phyloP scores from a whole-genome alignment of 2,888 invertebrate genomes.

The Tromatobia lineatoria region DNA sequence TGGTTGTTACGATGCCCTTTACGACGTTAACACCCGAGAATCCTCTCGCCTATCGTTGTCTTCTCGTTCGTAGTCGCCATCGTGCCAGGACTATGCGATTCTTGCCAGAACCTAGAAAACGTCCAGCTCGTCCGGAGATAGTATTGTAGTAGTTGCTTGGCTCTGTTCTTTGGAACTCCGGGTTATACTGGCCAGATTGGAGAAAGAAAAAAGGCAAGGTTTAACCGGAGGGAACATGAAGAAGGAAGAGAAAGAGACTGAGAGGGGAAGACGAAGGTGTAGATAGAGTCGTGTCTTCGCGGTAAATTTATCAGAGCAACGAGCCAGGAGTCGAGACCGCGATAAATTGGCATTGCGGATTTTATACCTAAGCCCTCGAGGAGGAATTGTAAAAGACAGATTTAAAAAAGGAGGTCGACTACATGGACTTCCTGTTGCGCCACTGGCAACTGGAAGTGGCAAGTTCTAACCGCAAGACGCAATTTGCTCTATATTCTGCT shows the following conservation, averaged over 20 bases:
- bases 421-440: not conserved
- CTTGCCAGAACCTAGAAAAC: conserved; percentile 4
- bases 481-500: not conserved
- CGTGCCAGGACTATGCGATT: conserved; percentile 38
- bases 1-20: conserved; percentile 44
- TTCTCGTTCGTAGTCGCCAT: conserved; percentile 34
- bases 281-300: conserved; percentile 47
- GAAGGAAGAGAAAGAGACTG: not conserved
- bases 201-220: conserved; percentile 29
- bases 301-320: conserved; percentile 58
- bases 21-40: conserved; percentile 58
- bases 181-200: conserved; percentile 20
- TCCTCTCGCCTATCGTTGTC: conserved; percentile 50
- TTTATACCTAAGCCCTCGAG: conserved; percentile 18
- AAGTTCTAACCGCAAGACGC: not conserved
- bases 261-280: not conserved
- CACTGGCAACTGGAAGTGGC: not conserved
- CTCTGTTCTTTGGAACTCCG: conserved; percentile 41
- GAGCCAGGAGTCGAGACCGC: conserved; percentile 15
- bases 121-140: conserved; percentile 19
- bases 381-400: conserved; percentile 19
- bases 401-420: not conserved
- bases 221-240: not conserved
- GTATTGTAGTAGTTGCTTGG: conserved; percentile 30
- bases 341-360: conserved; percentile 55